Base-by-base conservation (phyloP, 2,888 invertebrate species). In the Andrena bicolor region DNA sequence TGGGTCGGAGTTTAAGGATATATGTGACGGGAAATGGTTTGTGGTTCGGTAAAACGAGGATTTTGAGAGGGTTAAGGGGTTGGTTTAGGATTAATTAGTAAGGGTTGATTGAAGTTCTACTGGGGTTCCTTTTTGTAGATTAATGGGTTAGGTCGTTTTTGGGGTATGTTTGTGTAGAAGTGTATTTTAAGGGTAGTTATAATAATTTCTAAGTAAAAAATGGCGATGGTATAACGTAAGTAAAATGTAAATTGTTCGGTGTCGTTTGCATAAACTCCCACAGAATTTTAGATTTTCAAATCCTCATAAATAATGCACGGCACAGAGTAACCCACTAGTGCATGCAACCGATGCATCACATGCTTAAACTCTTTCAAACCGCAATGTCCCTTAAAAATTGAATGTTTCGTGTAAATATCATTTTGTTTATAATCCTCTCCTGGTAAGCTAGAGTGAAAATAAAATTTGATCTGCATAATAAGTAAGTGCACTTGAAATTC, bases 241-340 rank as follows among this genome's bases (percentile, higher is more conserved):
- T 23, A 26, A 23, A 68, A 68, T 53, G 53, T 35, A 53, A 23
- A 53, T 69, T 56, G n/a, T 56, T n/a, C 53, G 10, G 10, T 41
- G 56, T 28, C 20, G 35, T 69, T 69, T 69, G 69, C 69, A 69
- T 69, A 35, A 58, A 56, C 56, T 30, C 56, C 35, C 32, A n/a
- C 26, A 56, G 56, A 69, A 69, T 69, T 69, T 56, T 35, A 35
- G 56, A 69, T 56, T 69, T 58, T 41, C 16, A 35, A 69, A 41
- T 56, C 56, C 69, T 69, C 69, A 69, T 69, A 69, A 69, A 69
- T 69, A 69, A 69, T 69, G 68, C 68, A 68, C 53, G 20, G 16
- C 69, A 56, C 8, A 16, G 56, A 26, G n/a, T 69, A 56, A 56
- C 35, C 35, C 26, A 26, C 23, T 35, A 7, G 69, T 41, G 32